Evolutionary conservation across 2,888 invertebrate genomes (phyloP).

Genomic region (Thecocarcelia acutangulata): DNA sequence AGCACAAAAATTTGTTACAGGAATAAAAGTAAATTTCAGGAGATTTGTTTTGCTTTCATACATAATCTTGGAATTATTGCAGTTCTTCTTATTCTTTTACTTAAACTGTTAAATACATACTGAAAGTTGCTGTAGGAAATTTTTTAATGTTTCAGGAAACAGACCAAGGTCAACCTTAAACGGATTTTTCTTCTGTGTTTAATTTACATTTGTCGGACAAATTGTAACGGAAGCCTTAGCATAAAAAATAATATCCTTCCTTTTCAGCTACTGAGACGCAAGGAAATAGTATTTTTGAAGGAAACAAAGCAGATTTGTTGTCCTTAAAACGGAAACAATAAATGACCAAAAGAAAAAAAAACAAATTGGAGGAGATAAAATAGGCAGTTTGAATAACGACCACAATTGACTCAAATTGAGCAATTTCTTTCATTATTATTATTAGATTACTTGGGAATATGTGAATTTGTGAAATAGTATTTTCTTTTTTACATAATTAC

Average conservation of each 20-base stretch:
- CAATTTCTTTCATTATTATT: neutral
- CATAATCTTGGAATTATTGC: constrained; percentile 6
- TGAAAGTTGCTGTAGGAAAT: too few species aligned
- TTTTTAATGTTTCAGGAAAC: too few species aligned
- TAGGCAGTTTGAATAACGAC: neutral
- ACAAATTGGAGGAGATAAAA: neutral
- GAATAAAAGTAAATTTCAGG: constrained; percentile 7
- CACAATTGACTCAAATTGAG: neutral
- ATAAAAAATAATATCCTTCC: neutral
- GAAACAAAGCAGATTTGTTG: too few species aligned
- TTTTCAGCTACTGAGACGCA: neutral
- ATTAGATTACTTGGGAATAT: neutral
- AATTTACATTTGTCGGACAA: neutral
- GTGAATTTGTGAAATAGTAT: neutral
- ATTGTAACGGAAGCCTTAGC: neutral
- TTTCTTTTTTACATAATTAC: too few species aligned
- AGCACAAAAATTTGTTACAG: neutral
- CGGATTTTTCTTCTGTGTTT: too few species aligned
- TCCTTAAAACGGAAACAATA: too few species aligned
- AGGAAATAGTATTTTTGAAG: too few species aligned
- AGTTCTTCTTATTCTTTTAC: neutral
- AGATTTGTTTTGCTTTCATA: constrained; percentile 13
- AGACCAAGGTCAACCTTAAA: too few species aligned
- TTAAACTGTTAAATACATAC: neutral
- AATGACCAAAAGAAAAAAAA: neutral